Base-by-base conservation (phyloP, 1,140 invertebrate genomes). In the Papilio aristodemus region DNA sequence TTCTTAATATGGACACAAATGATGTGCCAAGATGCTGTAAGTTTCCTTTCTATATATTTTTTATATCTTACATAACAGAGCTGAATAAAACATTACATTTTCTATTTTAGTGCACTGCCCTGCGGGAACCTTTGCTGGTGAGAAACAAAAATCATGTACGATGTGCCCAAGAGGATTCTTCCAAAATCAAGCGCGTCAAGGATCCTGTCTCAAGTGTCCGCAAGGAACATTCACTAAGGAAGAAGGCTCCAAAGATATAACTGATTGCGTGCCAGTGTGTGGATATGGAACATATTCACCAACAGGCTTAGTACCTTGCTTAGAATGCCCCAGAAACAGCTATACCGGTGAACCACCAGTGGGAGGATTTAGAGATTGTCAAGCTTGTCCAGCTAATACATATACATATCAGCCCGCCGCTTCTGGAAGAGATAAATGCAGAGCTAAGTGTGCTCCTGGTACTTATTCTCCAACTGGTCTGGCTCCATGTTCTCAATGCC, bases 241-340 rank as follows among this genome's bases (percentile, higher is more conserved):
- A 91, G 95, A 98, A 92, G 98, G 97, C 38, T 96, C 96, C 0
- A 97, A 97, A 84, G 94, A 94, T 66, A 92, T 96, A 22, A 93
- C 94, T 32, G 96, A 97, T 75, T 98, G 97, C 86, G 93, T 97
- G 68, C 97, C 98, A 7, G 97, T 99, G 36, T 99, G 98, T 84
- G 98, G 98, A 8, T 98, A 96, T 85, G 98, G 98, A 72, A 99
- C 98, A 27, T 99, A 98, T 87, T 98, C 97, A 1, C 97, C 97
- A 27, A 98, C 97, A 54, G 98, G 98, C 54, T 90, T 99, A 57
- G 97, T 99, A 32, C 98, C 98, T 13, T 99, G 98, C 82, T 92
- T 99, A 57, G 97, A 99, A 87, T 99, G 98, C 93, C 97, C 98
- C 0, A 93, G 96, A 71, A 98, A 99, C 83, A 98, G 97, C 66